Evolutionary conservation across 2,797 vertebrate species (phyloP).

Genomic region (Megalops cyprinoides): DNA sequence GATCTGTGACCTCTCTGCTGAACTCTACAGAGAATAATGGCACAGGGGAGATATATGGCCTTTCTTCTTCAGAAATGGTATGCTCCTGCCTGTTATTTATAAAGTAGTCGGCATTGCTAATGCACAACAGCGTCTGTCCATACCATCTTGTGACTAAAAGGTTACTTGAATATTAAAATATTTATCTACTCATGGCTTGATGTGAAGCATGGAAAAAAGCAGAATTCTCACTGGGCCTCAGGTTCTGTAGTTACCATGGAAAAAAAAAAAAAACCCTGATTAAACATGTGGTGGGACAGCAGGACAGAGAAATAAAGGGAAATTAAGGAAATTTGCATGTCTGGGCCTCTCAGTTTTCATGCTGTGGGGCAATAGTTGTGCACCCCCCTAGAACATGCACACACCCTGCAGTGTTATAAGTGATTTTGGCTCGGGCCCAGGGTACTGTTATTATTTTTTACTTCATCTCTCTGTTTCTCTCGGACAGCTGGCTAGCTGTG

Average conservation of each 20-base stretch:
- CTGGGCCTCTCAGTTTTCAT: slow-evolving; percentile 29
- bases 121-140: slow-evolving; percentile 27
- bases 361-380: slow-evolving; percentile 12
- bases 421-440: neutral
- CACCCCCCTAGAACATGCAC: neutral
- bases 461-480: neutral
- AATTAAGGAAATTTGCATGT: slow-evolving; percentile 26
- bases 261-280: slow-evolving; percentile 17
- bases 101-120: slow-evolving; percentile 38
- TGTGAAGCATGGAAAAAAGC: neutral
- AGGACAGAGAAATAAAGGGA: slow-evolving; percentile 1
- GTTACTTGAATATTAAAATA: slow-evolving; percentile 34
- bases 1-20: slow-evolving; percentile 42
- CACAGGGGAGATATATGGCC: slow-evolving; percentile 5
- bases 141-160: slow-evolving; percentile 35
- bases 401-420: neutral
- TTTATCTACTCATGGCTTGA: slow-evolving; percentile 35
- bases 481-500: neutral
- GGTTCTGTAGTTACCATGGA: slow-evolving; percentile 33
- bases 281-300: neutral
- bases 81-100: slow-evolving; percentile 38
- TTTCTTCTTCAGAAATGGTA: slow-evolving; percentile 27
- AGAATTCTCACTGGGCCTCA: slow-evolving; percentile 27
- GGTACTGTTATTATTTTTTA: neutral
- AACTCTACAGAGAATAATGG: slow-evolving; percentile 18